A percentile compares a stretch with the other conserved stretches of the same genome.
These are phyloP conservation scores for Solenopsis invicta DNA, from an alignment of 1,140 invertebrate genomes.

Conservation along the genomic window DNA sequence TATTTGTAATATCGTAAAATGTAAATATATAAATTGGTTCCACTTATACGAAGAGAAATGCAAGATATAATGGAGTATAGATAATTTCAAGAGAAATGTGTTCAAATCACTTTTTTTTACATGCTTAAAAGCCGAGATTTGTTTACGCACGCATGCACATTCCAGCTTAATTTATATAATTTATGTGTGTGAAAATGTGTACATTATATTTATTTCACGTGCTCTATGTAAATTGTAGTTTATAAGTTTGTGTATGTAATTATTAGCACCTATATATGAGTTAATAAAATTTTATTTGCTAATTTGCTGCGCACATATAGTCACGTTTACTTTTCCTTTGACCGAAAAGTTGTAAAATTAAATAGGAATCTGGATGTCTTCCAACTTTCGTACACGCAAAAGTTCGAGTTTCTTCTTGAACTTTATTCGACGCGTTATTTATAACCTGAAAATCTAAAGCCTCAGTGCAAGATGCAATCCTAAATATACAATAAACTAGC, in stretches of 20 bases:
- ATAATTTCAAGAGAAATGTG: neutral
- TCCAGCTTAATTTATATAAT: constrained; percentile 53
- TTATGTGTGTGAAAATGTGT: constrained; percentile 36
- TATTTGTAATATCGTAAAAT: constrained; percentile 18
- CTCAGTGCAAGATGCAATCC: neutral
- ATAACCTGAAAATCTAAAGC: neutral
- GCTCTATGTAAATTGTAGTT: constrained; percentile 38
- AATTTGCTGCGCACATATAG: neutral
- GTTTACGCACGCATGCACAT: constrained; percentile 21
- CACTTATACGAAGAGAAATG: neutral
- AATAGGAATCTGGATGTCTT: neutral
- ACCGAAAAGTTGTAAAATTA: neutral
- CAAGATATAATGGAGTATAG: neutral
- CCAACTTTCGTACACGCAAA: neutral
- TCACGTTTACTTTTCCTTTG: constrained; percentile 13
- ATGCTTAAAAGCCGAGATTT: neutral
- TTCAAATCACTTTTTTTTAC: neutral
- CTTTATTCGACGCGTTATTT: neutral
- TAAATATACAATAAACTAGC: neutral
- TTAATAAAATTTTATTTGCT: constrained; percentile 48
- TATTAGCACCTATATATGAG: constrained; percentile 1
- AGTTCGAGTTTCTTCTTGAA: neutral
- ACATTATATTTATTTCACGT: constrained; percentile 69
- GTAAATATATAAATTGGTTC: constrained; percentile 37
- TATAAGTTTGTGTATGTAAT: constrained; percentile 42